phyloP scores from a whole-genome alignment of 2,888 invertebrate species.

The Apeira syringaria region DNA sequence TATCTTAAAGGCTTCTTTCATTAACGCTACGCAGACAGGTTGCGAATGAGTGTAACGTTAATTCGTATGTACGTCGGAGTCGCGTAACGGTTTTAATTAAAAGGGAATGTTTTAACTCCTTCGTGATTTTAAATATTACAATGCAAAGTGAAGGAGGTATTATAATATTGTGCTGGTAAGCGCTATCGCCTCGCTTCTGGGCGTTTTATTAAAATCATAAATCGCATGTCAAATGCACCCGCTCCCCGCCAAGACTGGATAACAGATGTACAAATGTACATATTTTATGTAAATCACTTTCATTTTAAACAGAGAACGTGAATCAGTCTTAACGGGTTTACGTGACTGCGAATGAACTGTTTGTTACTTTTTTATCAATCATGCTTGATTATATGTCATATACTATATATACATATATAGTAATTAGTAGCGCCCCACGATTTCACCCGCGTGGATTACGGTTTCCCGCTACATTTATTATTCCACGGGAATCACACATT shows the following conservation, averaged over 20 bases:
- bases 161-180: slow-evolving; percentile 61
- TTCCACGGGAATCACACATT: too few relatives aligned
- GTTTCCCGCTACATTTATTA: too few relatives aligned
- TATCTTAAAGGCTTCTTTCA: slow-evolving; percentile 9
- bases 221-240: slow-evolving; percentile 79
- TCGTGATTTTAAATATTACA: slow-evolving; percentile 18
- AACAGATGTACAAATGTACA: slow-evolving; percentile 64
- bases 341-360: slow-evolving; percentile 25
- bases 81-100: slow-evolving; percentile 50
- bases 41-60: slow-evolving; percentile 28
- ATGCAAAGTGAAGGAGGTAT: slow-evolving; percentile 49
- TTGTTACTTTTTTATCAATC: slow-evolving; percentile 19
- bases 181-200: slow-evolving; percentile 56
- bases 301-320: slow-evolving; percentile 46
- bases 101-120: slow-evolving; percentile 37
- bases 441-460: too few relatives aligned
- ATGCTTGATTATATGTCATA: too few relatives aligned
- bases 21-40: slow-evolving; percentile 2
- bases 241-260: slow-evolving; percentile 63
- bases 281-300: slow-evolving; percentile 64
- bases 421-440: too few relatives aligned
- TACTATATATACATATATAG: too few relatives aligned
- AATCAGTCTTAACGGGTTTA: slow-evolving; percentile 40
- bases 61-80: slow-evolving; percentile 40
- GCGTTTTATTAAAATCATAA: slow-evolving; percentile 82